Evolutionary conservation across 2,113 vertebrate species (phyloP).

Genomic region (Falcunculus frontatus): DNA sequence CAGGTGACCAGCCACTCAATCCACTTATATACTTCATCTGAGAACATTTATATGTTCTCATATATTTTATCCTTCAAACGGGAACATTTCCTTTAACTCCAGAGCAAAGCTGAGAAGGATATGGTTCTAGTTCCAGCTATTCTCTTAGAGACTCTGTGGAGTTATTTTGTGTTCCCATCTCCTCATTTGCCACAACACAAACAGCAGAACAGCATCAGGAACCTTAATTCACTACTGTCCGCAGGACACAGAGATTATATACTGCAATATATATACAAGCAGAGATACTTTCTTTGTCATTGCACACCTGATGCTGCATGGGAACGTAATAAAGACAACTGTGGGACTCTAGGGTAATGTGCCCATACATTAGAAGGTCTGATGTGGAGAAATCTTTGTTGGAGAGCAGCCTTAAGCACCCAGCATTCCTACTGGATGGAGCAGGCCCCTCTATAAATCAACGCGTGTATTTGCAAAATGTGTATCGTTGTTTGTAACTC

Average conservation of each 20-base stretch:
- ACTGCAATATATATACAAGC: not conserved
- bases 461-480: not conserved
- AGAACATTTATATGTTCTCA: not conserved
- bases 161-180: not conserved
- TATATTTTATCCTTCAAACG: not conserved
- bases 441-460: not conserved
- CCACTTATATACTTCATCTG: not conserved
- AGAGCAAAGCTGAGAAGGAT: not conserved
- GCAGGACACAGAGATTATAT: not conserved
- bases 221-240: not conserved
- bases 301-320: not conserved
- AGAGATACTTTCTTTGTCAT: not conserved
- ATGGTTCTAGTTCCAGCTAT: not conserved
- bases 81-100: not conserved
- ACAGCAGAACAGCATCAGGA: not conserved
- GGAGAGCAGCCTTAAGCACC: not conserved
- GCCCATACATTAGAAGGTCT: not conserved
- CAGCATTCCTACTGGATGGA: not conserved
- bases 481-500: not conserved
- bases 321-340: not conserved
- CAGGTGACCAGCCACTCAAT: not conserved
- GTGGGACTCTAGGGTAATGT: not conserved
- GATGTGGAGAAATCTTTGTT: not conserved
- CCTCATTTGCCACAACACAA: not conserved
- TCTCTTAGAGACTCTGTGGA: not conserved